Base-by-base conservation (phyloP, 2,113 vertebrate genomes). In the Lophotis ruficrista region DNA sequence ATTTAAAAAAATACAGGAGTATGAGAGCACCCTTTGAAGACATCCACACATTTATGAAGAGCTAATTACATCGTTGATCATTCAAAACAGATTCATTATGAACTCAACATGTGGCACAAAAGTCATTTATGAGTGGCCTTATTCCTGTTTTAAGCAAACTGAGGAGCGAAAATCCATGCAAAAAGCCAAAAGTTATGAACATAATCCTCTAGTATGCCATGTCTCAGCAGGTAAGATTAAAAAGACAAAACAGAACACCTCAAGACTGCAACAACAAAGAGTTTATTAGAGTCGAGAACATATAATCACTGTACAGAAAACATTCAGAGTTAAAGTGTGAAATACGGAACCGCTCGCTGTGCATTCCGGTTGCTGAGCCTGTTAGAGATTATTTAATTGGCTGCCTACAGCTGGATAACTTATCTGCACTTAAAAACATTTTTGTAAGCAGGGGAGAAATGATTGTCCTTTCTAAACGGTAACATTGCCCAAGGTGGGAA, bases 231-330 rank as follows among this genome's bases (percentile, higher is more conserved):
- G 60, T 35, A 73, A 83, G 83, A 90, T 90, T 61, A 90, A 62
- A 90, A 89, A 93, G 51, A 90, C 78, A 82, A 95, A 92, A 69
- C 11, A 53, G 56, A 87, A 89, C 53, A 91, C 43, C 45, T 92
- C 53, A 84, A 37, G 37, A 87, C n/a, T 94, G 47, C 64, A 89
- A 87, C 66, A 89, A 91, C 88, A 78, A 96, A 95, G 33, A 50
- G 70, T 94, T 96, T 94, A 97, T 95, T 97, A 90, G 38, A 91
- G 14, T 84, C 62, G 93, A 53, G 73, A 95, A 85, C 80, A 85
- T 71, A 90, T 90, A 70, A 58, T 84, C 89, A 90, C 64, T 83
- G 45, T 83, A 96, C 90, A 87, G 84, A 96, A 97, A 88, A 93
- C n/a, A 86, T 56, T 81, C 33, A 28, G 22, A 95, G 47, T 88